These are phyloP conservation scores for Sebastolobus altivelis DNA, from an alignment of 2,797 vertebrate species.

Conservation along the genomic window DNA sequence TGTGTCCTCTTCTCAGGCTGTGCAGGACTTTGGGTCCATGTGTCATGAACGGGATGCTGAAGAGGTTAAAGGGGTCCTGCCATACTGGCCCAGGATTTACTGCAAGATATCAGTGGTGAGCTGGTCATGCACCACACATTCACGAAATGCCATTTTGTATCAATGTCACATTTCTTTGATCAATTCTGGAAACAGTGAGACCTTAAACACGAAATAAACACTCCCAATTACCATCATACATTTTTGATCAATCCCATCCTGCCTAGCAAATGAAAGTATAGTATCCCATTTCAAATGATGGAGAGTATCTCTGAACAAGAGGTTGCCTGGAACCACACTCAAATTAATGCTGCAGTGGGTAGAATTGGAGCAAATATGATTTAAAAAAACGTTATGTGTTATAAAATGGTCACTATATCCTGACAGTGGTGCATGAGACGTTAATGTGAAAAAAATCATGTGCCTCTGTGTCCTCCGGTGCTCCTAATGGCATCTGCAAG, in stretches of 20 bases:
- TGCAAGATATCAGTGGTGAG: slow-evolving; percentile 96
- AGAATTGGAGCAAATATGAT: no score
- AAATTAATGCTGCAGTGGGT: not conserved
- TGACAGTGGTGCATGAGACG: no score
- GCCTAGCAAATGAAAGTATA: not conserved
- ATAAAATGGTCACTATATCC: no score
- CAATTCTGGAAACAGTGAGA: not conserved
- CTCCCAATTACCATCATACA: not conserved
- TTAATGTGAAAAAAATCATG: no score
- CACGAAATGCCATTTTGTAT: not conserved
- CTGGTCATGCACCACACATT: not conserved
- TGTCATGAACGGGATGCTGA: slow-evolving; percentile 94
- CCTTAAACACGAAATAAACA: not conserved
- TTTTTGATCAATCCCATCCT: not conserved
- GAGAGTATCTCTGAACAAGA: not conserved
- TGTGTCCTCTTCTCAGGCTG: slow-evolving; percentile 85
- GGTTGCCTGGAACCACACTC: not conserved
- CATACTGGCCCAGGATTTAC: slow-evolving; percentile 98
- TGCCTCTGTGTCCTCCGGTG: no score
- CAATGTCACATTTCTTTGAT: not conserved
- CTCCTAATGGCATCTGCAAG: no score
- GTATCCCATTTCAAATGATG: not conserved
- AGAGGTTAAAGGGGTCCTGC: slow-evolving; percentile 95
- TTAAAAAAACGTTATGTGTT: no score
- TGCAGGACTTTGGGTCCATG: slow-evolving; percentile 97